phyloP scores from a whole-genome alignment of 1,140 invertebrate genomes.

The Conus ventricosus region DNA sequence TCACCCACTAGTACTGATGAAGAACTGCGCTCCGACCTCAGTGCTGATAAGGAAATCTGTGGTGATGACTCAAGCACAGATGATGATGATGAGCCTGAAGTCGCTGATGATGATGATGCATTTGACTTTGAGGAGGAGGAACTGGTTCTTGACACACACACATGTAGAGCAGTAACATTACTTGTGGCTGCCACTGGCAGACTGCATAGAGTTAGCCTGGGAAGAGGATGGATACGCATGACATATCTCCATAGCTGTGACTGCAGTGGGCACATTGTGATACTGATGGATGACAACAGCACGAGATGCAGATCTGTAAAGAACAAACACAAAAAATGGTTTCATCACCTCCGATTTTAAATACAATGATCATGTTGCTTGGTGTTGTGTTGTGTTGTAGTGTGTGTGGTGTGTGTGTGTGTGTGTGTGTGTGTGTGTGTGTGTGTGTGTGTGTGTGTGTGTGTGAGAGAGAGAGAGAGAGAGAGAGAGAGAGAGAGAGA shows the following conservation, averaged over 20 bases:
- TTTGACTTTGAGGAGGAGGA: not conserved
- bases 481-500: too few relatives aligned
- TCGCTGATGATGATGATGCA: conserved; percentile 5
- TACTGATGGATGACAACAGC: not conserved
- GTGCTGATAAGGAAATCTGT: conserved; percentile 8
- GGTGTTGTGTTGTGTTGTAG: too few relatives aligned
- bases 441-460: too few relatives aligned
- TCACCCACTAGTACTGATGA: not conserved
- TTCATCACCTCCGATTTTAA: too few relatives aligned
- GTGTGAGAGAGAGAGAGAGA: too few relatives aligned
- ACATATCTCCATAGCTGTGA: not conserved
- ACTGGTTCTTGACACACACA: not conserved
- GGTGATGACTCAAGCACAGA: conserved; percentile 10
- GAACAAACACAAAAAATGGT: too few relatives aligned
- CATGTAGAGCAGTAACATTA: not conserved
- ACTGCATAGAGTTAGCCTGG: not conserved
- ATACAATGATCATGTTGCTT: too few relatives aligned
- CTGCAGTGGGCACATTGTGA: not conserved
- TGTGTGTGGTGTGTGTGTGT: too few relatives aligned
- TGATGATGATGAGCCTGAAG: conserved; percentile 10
- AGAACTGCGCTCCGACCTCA: not conserved
- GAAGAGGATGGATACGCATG: not conserved
- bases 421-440: too few relatives aligned
- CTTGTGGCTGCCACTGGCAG: not conserved
- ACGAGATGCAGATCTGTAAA: too few relatives aligned